Evolutionary conservation across 2,797 vertebrate genomes (phyloP).

Genomic region (Artibeus lituratus): DNA sequence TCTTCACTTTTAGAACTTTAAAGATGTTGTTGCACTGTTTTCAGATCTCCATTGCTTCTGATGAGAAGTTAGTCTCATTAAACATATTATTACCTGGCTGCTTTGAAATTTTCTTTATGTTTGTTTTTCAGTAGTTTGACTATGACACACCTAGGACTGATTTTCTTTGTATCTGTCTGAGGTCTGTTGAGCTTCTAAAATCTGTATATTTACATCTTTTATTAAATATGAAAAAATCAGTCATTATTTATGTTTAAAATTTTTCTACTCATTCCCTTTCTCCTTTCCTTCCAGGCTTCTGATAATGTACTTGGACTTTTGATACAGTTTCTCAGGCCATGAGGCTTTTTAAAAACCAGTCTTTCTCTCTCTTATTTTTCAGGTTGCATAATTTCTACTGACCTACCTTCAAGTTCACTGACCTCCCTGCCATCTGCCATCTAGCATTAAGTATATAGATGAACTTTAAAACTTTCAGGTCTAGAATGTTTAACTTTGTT

Average conservation of each 20-base stretch:
- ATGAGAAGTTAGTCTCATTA: neutral
- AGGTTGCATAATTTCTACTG: neutral
- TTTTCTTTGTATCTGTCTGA: neutral
- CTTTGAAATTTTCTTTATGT: neutral
- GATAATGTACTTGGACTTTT: neutral
- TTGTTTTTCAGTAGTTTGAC: neutral
- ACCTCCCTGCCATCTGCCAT: neutral
- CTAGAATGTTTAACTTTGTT: neutral
- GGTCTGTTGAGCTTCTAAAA: neutral
- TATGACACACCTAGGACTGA: neutral
- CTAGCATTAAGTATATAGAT: neutral
- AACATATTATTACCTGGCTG: neutral
- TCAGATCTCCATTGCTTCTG: neutral
- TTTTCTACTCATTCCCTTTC: neutral
- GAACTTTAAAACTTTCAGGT: neutral
- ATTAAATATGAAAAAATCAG: neutral
- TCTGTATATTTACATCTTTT: neutral
- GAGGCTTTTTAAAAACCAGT: neutral
- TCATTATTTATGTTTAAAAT: neutral
- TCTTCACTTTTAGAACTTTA: neutral
- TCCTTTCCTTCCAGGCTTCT: neutral
- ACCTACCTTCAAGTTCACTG: neutral
- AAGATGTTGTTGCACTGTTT: neutral
- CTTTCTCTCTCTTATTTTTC: neutral
- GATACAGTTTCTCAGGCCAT: neutral